Conservation (phyloP, 2,888 invertebrate genomes). For the Drepana falcataria region DNA sequence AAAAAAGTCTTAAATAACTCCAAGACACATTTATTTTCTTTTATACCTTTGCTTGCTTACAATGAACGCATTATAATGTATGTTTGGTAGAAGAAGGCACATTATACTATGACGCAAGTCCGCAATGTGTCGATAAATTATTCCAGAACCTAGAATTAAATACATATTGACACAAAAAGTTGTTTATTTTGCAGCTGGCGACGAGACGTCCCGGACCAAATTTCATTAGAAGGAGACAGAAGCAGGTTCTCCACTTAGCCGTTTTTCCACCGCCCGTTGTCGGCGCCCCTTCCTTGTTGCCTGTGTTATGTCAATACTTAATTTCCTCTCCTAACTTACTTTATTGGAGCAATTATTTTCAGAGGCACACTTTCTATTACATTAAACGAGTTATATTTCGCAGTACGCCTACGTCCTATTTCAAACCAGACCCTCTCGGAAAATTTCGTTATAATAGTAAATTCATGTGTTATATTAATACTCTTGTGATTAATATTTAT, state of each 20-base stretch:
- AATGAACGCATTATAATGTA: no score
- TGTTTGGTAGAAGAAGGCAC: not conserved
- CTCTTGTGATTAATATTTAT: no score
- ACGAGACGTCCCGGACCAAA: slow-evolving; percentile 37
- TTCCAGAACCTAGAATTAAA: slow-evolving; percentile 5
- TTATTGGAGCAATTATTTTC: slow-evolving; percentile 22
- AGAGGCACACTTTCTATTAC: slow-evolving; percentile 9
- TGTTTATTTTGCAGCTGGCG: slow-evolving; percentile 29
- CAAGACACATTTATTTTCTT: no score
- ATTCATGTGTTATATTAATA: slow-evolving; percentile 12
- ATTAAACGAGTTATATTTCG: slow-evolving; percentile 2
- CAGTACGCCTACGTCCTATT: no score
- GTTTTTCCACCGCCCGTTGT: slow-evolving; percentile 36
- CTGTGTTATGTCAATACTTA: slow-evolving; percentile 26
- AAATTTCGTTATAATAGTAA: slow-evolving; percentile 6
- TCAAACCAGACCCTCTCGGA: not conserved
- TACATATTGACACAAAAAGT: slow-evolving; percentile 16
- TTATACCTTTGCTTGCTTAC: no score
- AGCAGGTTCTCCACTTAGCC: slow-evolving; percentile 46
- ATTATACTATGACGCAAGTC: not conserved
- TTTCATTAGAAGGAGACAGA: slow-evolving; percentile 46
- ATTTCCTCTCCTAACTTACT: slow-evolving; percentile 15
- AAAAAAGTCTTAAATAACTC: no score
- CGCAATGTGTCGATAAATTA: not conserved
- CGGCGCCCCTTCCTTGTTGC: slow-evolving; percentile 17